These are phyloP conservation scores for Cynocephalus volans DNA, from an alignment of 2,113 vertebrate species.

Conservation along the genomic window DNA sequence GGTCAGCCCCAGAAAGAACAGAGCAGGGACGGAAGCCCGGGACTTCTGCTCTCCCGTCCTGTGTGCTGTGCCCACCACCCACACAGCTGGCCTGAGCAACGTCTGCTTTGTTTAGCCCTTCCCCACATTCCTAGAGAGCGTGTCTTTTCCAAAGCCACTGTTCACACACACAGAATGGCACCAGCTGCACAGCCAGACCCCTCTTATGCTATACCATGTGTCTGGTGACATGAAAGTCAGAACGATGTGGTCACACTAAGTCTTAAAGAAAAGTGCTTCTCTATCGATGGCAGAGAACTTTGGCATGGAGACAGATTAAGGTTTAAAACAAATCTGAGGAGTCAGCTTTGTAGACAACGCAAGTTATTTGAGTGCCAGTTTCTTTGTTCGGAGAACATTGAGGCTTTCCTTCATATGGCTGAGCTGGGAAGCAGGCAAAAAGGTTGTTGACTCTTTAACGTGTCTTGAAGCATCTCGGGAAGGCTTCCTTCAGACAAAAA, in stretches of 20 bases:
- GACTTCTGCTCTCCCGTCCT: not conserved
- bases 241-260: not conserved
- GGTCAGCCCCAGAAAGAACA: not conserved
- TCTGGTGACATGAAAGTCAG: not conserved
- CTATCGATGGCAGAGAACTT: not conserved
- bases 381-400: not conserved
- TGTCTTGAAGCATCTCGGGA: not conserved
- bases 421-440: not conserved
- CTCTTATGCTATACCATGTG: not conserved
- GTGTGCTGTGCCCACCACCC: too few species aligned
- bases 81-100: conserved; percentile 19
- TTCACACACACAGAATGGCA: not conserved
- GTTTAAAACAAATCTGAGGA: conserved; percentile 29
- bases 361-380: not conserved
- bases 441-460: not conserved
- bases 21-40: not conserved
- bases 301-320: not conserved
- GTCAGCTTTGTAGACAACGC: not conserved
- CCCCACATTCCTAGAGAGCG: not conserved
- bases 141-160: not conserved
- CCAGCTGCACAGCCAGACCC: not conserved
- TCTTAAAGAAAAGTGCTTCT: conserved; percentile 25
- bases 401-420: not conserved
- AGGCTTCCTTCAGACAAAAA: not conserved
- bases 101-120: not conserved